Percentiles rank a stretch among this genome's conserved stretches.
Evolutionary conservation across 2,113 vertebrate genomes (phyloP).

Genomic region (Xenopus laevis): DNA sequence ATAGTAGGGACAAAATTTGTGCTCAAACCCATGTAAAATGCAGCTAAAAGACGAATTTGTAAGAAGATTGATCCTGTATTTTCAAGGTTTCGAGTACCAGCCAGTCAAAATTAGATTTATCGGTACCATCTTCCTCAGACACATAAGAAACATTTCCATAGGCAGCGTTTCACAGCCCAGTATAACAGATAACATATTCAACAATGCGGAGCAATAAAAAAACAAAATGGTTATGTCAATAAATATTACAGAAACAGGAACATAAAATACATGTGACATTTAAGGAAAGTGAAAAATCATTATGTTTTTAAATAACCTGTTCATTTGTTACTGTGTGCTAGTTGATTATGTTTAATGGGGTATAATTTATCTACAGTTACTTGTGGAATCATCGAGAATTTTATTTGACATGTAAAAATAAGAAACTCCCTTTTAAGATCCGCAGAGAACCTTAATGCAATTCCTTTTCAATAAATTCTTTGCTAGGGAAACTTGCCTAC

Average conservation of each 20-base stretch:
- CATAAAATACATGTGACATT: constrained; percentile 22
- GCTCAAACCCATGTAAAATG: too few species aligned
- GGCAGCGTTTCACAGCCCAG: neutral
- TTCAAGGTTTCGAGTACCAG: too few species aligned
- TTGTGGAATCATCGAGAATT: neutral
- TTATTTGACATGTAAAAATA: neutral
- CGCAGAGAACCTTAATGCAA: constrained; percentile 1
- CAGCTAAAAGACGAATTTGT: too few species aligned
- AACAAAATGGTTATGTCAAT: constrained; percentile 19
- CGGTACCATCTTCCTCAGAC: too few species aligned
- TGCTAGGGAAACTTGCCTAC: neutral
- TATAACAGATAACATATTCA: constrained; percentile 4
- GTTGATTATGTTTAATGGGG: constrained; percentile 4
- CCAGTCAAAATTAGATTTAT: too few species aligned
- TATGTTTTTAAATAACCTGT: constrained; percentile 12
- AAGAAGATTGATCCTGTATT: too few species aligned
- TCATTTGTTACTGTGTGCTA: constrained; percentile 11
- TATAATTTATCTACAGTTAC: constrained; percentile 10
- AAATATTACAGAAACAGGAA: constrained; percentile 14
- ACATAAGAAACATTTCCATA: neutral
- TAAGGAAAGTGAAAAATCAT: constrained; percentile 35
- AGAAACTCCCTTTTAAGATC: neutral
- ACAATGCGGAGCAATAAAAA: constrained; percentile 19
- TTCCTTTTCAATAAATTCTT: neutral
- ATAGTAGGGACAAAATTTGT: too few species aligned